phyloP scores from a whole-genome alignment of 2,113 vertebrate species.

The Rhynchomys soricoides region DNA sequence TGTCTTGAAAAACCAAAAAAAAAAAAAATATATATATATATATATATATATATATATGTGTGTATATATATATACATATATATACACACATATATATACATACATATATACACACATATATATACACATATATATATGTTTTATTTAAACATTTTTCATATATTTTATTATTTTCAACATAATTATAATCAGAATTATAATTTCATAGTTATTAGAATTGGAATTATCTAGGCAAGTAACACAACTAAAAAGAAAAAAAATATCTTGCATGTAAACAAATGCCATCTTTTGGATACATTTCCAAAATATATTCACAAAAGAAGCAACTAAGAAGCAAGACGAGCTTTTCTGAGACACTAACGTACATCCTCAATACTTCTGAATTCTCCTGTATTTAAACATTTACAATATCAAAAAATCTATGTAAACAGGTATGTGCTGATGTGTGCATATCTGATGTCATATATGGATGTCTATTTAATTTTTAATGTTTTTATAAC shows the following conservation, averaged over 20 bases:
- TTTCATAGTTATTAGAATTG: background rate
- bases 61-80: background rate
- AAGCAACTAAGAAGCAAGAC: background rate
- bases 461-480: background rate
- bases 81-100: too few relatives aligned
- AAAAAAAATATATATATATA: too few relatives aligned
- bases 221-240: background rate
- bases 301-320: background rate
- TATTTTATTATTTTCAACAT: background rate
- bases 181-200: background rate
- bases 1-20: too few relatives aligned
- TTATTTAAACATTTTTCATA: too few relatives aligned
- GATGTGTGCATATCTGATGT: background rate
- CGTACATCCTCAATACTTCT: background rate
- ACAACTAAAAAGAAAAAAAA: background rate
- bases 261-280: background rate
- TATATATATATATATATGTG: background rate
- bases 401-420: background rate
- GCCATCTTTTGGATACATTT: background rate
- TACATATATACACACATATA: background rate
- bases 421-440: background rate
- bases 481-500: background rate
- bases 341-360: background rate
- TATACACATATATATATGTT: background rate
- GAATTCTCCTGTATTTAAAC: background rate